A percentile compares a stretch with the other conserved stretches of the same genome.
Evolutionary conservation across 2,888 invertebrate species (phyloP).

Genomic region (Petrolisthes cinctipes): DNA sequence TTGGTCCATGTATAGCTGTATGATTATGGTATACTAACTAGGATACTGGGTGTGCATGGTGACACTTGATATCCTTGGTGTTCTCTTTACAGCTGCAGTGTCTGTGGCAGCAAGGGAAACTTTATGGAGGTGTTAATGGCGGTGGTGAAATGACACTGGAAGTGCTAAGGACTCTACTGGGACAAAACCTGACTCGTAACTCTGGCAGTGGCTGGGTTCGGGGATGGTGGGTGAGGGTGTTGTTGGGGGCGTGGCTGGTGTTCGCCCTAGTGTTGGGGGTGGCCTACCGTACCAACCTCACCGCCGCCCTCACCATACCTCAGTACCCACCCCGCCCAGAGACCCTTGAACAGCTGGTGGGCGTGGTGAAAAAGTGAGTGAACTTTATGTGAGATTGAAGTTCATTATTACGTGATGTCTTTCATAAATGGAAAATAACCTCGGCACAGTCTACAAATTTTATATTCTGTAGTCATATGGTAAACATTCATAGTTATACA

Average conservation of each 20-base stretch:
- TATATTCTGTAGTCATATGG: too few species aligned
- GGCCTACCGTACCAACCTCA: constrained; percentile 39
- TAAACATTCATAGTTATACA: too few species aligned
- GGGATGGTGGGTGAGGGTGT: not conserved
- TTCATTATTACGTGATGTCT: too few species aligned
- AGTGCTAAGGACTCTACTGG: constrained; percentile 14
- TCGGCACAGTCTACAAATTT: too few species aligned
- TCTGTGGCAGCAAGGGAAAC: not conserved
- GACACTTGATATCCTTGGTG: too few species aligned
- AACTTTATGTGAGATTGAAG: too few species aligned
- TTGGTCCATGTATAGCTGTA: too few species aligned
- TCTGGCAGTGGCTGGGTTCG: not conserved
- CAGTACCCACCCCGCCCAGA: constrained; percentile 39
- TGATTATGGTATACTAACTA: too few species aligned
- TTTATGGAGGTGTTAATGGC: not conserved
- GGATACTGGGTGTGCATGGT: too few species aligned
- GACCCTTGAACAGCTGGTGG: constrained; percentile 33
- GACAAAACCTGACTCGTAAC: not conserved
- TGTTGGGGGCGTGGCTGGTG: constrained; percentile 39
- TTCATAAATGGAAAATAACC: too few species aligned
- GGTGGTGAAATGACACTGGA: not conserved
- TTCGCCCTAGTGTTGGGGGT: constrained; percentile 28
- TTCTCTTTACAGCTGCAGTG: not conserved
- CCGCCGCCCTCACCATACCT: constrained; percentile 35
- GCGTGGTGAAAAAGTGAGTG: constrained; percentile 18